Conservation (phyloP, 2,888 invertebrate species). For the Andrena marginata region DNA sequence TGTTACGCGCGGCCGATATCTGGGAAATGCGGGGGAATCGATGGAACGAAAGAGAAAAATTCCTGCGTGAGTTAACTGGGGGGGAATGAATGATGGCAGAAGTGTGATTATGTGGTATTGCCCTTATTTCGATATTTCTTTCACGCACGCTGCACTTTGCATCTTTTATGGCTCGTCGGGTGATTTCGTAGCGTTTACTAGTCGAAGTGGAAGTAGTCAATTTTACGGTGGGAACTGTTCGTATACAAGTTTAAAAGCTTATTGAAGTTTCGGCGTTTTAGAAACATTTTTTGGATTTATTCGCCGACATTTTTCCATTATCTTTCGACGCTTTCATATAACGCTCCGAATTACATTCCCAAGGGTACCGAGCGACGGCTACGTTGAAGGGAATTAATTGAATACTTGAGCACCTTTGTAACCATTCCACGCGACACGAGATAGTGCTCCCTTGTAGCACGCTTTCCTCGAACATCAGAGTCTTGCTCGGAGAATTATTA, state of each 20-base stretch:
- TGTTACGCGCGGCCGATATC: neutral
- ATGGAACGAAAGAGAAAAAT: neutral
- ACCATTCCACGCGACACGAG: slow-evolving; percentile 2
- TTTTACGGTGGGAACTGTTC: too few species aligned
- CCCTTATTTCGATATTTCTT: too few species aligned
- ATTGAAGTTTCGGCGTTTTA: too few species aligned
- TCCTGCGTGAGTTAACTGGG: too few species aligned
- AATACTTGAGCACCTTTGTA: slow-evolving; percentile 14
- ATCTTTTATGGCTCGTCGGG: too few species aligned
- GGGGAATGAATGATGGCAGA: too few species aligned
- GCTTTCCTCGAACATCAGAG: neutral
- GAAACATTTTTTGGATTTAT: too few species aligned
- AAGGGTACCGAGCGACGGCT: neutral
- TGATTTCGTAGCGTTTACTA: too few species aligned
- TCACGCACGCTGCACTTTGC: too few species aligned
- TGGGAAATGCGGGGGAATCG: neutral
- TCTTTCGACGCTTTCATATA: neutral
- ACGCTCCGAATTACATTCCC: neutral
- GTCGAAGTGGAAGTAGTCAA: too few species aligned
- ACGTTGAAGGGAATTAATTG: slow-evolving; percentile 26
- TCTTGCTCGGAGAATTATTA: slow-evolving; percentile 36
- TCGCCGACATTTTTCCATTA: neutral
- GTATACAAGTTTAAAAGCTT: too few species aligned
- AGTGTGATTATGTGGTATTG: too few species aligned
- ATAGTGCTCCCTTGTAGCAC: neutral